These are phyloP conservation scores for Chrysina gloriosa DNA, from an alignment of 2,888 invertebrate genomes.

Conservation along the genomic window DNA sequence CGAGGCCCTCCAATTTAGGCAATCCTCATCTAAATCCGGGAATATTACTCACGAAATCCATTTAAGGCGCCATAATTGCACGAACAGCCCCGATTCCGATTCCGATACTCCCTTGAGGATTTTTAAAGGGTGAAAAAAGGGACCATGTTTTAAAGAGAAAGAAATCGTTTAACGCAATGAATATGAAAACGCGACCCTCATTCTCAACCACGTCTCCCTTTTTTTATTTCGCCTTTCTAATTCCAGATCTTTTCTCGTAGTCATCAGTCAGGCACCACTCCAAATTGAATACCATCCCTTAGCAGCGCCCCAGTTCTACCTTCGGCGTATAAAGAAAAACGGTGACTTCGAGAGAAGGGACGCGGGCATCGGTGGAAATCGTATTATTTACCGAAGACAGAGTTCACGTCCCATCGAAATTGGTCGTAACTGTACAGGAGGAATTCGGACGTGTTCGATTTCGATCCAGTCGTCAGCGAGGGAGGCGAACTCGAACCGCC, in stretches of 20 bases:
- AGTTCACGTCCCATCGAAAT: constrained; percentile 3
- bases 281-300: not conserved
- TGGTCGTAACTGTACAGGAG: not conserved
- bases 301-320: too few species aligned
- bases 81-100: too few species aligned
- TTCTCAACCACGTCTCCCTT: not conserved
- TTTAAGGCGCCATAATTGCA: too few species aligned
- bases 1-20: too few species aligned
- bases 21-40: too few species aligned
- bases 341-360: not conserved
- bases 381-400: not conserved
- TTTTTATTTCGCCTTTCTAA: not conserved
- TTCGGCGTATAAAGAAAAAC: not conserved
- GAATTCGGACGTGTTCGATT: not conserved
- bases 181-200: too few species aligned
- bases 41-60: too few species aligned
- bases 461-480: not conserved
- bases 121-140: too few species aligned
- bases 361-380: not conserved
- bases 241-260: not conserved
- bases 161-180: too few species aligned
- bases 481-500: not conserved
- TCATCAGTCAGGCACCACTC: not conserved
- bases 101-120: too few species aligned
- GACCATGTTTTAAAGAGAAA: too few species aligned